Evolutionary conservation across 2,888 invertebrate genomes (phyloP), one percentile per base, ranked within the genome.

Genomic region (Drosophila multiciliata): DNA sequence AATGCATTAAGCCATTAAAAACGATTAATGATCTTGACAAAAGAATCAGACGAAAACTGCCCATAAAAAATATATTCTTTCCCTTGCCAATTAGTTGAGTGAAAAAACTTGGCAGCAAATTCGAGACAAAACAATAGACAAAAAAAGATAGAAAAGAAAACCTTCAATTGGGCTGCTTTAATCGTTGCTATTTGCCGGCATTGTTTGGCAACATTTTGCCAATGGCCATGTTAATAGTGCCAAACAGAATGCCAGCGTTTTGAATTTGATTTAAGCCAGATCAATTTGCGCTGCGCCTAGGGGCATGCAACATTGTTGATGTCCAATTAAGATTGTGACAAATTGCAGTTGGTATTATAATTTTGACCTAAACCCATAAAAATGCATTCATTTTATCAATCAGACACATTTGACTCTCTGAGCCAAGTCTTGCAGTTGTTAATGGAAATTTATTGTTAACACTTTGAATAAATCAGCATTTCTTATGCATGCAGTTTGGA

Each of bases 191-290:
- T 50, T 42, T 35, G 48, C 12, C 48, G 9, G 20, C 20, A 3
- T n/a, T 20, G 32, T 3, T 40, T 50, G 38, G 23, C 59, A 49
- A 12, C 15, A n/a, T 40, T 12, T 20, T 32, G 33, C 23, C 55
- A 29, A 35, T 17, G 49, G n/a, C 42, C 42, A 40, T 33, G 65
- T 66, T 40, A 55, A 67, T 12, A 38, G 36, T 29, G 40, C 55
- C 26, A 60, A 58, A 52, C 64, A 60, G 40, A 50, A 40, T 78
- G 79, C 67, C 81, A 68, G 70, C 52, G 40, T 59, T 76, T 80
- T 80, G 75, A 74, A 83, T 80, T 80, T 88, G 73, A 86, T 89
- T 80, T 75, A 86, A 74, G 62, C 23, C 26, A 55, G 26, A 11
- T 87, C 76, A 75, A 89, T 69, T 78, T 78, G 42, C 57, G 54